Evolutionary conservation across 2,888 invertebrate genomes (phyloP).

Genomic region (Drosophila subsilvestris): DNA sequence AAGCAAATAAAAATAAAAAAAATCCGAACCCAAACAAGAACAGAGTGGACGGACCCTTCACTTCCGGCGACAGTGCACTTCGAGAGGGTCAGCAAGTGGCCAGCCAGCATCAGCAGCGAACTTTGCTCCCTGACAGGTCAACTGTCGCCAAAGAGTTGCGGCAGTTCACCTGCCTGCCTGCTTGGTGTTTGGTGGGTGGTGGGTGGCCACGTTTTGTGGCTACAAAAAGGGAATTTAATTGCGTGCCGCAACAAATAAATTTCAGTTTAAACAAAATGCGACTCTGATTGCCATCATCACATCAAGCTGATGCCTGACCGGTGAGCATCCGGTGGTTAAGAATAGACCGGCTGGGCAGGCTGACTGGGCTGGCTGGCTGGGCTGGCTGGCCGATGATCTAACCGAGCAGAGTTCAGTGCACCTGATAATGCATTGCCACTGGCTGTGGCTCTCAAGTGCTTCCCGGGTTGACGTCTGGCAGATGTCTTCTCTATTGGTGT

Average conservation of each 20-base stretch:
- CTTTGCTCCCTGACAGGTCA: constrained; percentile 37
- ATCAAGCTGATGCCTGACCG: background rate
- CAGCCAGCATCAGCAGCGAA: background rate
- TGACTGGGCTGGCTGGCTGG: background rate
- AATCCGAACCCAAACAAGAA: constrained; percentile 43
- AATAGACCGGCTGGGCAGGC: background rate
- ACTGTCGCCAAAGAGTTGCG: constrained; percentile 47
- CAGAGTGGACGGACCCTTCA: constrained; percentile 38
- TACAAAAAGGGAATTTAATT: constrained; percentile 52
- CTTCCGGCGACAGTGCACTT: constrained; percentile 71
- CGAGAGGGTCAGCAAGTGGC: constrained; percentile 47
- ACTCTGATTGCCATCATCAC: constrained; percentile 4
- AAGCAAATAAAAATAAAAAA: background rate
- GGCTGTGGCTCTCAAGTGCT: constrained; percentile 24
- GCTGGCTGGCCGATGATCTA: constrained; percentile 8
- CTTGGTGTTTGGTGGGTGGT: no score
- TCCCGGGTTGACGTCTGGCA: constrained; percentile 23
- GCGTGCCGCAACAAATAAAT: constrained; percentile 42
- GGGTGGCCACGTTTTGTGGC: constrained; percentile 31
- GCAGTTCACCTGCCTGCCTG: constrained; percentile 10
- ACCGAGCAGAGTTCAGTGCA: constrained; percentile 61
- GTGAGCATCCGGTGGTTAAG: constrained; percentile 42
- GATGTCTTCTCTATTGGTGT: constrained; percentile 7
- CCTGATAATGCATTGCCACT: constrained; percentile 63
- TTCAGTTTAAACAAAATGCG: constrained; percentile 40